Conservation (phyloP, 1,140 invertebrate genomes). For the Drosophila oshimai region DNA sequence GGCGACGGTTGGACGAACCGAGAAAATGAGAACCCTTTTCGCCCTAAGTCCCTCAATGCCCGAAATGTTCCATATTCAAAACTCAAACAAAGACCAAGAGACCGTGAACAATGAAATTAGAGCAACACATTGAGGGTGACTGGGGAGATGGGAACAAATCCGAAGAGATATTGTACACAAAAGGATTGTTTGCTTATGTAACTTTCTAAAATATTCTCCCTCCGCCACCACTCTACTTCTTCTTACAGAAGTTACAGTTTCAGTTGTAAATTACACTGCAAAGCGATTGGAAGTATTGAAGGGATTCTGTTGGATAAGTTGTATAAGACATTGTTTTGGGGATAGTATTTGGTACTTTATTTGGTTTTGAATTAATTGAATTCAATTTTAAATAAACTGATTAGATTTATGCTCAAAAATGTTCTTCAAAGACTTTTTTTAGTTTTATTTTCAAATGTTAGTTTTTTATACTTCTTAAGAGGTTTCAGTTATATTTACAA, state of each 20-base stretch:
- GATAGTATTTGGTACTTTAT: no score
- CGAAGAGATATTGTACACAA: slow-evolving; percentile 39
- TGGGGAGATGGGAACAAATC: slow-evolving; percentile 16
- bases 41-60: slow-evolving; percentile 14
- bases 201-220: slow-evolving; percentile 57
- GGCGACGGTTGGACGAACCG: slow-evolving; percentile 50
- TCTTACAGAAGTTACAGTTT: slow-evolving; percentile 1
- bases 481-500: no score
- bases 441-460: no score
- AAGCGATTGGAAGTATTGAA: neutral
- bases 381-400: no score
- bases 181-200: slow-evolving; percentile 70
- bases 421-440: no score
- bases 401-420: no score
- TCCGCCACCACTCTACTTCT: neutral
- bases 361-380: no score
- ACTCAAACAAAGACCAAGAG: slow-evolving; percentile 70
- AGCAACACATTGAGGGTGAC: slow-evolving; percentile 70
- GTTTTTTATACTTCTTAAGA: no score
- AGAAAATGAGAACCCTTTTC: slow-evolving; percentile 42
- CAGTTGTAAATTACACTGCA: slow-evolving; percentile 11
- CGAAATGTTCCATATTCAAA: slow-evolving; percentile 55
- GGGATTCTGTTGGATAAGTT: neutral
- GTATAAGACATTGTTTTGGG: no score
- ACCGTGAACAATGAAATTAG: slow-evolving; percentile 80